A percentile compares a stretch with the other conserved stretches of the same genome.
Evolutionary conservation across 2,113 vertebrate species (phyloP).

Genomic region (Tupaia tana): DNA sequence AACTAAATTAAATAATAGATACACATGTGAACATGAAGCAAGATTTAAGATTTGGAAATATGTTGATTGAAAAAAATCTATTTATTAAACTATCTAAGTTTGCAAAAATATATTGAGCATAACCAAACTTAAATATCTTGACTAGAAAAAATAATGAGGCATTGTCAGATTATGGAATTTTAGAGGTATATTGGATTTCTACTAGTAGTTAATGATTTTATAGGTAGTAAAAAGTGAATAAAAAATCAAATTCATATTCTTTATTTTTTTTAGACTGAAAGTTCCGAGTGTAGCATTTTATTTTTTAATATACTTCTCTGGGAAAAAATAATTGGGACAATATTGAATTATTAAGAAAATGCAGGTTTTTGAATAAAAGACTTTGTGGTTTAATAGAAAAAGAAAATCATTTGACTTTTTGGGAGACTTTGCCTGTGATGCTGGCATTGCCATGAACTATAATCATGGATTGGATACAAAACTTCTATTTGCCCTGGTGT

Average conservation of each 20-base stretch:
- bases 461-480: not conserved
- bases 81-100: not conserved
- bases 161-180: not conserved
- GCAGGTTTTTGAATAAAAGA: not conserved
- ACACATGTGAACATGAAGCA: slow-evolving; percentile 3
- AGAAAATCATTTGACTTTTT: not conserved
- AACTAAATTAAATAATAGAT: slow-evolving; percentile 23
- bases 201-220: not conserved
- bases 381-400: not conserved
- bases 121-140: not conserved
- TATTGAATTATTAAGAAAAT: not conserved
- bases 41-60: not conserved
- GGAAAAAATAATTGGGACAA: not conserved
- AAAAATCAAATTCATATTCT: slow-evolving; percentile 22
- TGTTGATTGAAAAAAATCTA: not conserved
- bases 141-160: not conserved
- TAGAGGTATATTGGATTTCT: not conserved
- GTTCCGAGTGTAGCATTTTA: slow-evolving; percentile 8
- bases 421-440: not conserved
- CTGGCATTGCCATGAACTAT: not conserved
- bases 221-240: slow-evolving; percentile 11
- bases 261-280: slow-evolving; percentile 19
- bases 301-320: not conserved
- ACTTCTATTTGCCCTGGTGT: not conserved
- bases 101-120: slow-evolving; percentile 26